Evolutionary conservation across 2,113 vertebrate species (phyloP), one percentile per base, ranked within the genome.

Genomic region (Syngnathus typhle): DNA sequence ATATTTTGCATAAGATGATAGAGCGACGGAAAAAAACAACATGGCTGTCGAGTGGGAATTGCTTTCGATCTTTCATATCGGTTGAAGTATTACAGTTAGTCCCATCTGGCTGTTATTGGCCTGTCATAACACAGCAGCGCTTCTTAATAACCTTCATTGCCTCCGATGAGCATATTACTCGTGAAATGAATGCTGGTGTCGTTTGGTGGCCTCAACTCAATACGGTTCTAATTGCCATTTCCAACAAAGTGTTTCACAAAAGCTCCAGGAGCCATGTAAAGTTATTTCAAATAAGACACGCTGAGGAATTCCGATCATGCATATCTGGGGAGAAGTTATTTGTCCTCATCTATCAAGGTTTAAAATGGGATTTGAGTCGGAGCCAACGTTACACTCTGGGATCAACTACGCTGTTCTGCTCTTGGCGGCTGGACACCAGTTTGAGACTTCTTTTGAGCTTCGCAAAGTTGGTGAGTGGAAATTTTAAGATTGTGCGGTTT

Each of bases 361-460:
- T 88, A 95, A 92, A 90, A 95, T 91, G 84, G 96, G 95, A 0
- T 99, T 99, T 90, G 96, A 97, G 84, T 98, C 96, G 0, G 97
- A 99, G 91, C 97, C 97, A 85, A 97, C 96, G 0, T 87, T 99
- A 70, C 96, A 96, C 83, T 96, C 97, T n/a, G 97, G 97, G 65
- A 98, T 99, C 89, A 96, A 96, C 91, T 98, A 98, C 47, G 96
- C 97, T 0, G 94, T 98, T 44, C 94, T 99, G 0, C 93, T 99
- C 46, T 86, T 98, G 89, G 95, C 97, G 37, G 92, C 95, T 41
- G 97, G 96, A 69, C 94, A 98, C 81, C 92, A 95, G 89, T 99
- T 99, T 81, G 96, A 99, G 84, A 90, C 93, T n/a, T 98, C 96
- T 4, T 96, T 98, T 76, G 97, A 99, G 84, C 95, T 99, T 46